Conservation (phyloP, 2,888 invertebrate species). For the Aromia moschata region DNA sequence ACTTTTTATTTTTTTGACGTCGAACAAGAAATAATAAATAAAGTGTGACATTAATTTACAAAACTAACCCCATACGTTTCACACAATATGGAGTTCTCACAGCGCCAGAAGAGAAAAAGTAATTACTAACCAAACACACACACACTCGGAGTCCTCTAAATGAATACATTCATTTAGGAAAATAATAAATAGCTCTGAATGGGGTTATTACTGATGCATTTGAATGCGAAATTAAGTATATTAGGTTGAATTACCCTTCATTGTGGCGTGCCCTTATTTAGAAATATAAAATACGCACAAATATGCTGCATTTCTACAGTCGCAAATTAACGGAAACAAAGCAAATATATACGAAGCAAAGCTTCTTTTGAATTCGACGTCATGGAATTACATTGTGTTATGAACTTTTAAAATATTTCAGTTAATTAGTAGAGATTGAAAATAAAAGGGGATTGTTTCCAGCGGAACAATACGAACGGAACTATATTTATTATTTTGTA, state of each 20-base stretch:
- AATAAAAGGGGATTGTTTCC: slow-evolving; percentile 45
- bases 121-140: not conserved
- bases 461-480: slow-evolving; percentile 36
- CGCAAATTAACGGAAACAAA: slow-evolving; percentile 40
- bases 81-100: too few species aligned
- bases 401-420: slow-evolving; percentile 47
- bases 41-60: too few species aligned
- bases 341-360: slow-evolving; percentile 38
- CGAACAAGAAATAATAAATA: too few species aligned
- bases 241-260: slow-evolving; percentile 31
- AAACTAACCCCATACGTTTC: too few species aligned
- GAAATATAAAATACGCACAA: slow-evolving; percentile 36
- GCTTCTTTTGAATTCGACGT: slow-evolving; percentile 36
- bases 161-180: slow-evolving; percentile 1
- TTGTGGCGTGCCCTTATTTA: slow-evolving; percentile 34
- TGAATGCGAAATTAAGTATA: slow-evolving; percentile 34
- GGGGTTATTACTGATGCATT: slow-evolving; percentile 24
- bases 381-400: slow-evolving; percentile 40
- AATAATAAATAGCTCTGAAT: slow-evolving; percentile 28
- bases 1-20: too few species aligned
- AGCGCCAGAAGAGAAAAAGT: not conserved
- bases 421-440: slow-evolving; percentile 48
- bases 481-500: slow-evolving; percentile 49
- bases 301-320: slow-evolving; percentile 36
- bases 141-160: not conserved